A percentile compares a stretch with the other conserved stretches of the same genome.
Conservation (phyloP, 2,888 invertebrate species). For the Meteorus cinctellus region DNA sequence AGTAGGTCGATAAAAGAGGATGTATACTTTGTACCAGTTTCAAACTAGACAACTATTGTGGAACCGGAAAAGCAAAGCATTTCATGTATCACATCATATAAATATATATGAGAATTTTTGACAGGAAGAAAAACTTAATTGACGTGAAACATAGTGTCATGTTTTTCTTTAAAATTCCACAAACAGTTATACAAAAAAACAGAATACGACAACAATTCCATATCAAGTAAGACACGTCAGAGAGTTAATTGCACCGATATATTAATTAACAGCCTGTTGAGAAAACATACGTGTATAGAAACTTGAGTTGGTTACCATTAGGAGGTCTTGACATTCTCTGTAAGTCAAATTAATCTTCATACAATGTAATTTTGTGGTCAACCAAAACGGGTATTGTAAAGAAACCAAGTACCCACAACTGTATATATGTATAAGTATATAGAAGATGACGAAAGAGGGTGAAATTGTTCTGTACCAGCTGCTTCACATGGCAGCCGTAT, state of each 20-base stretch:
- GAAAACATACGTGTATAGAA: not conserved
- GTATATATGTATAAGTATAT: not conserved
- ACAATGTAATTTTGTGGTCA: not conserved
- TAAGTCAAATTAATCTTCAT: conserved; percentile 7
- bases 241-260: not conserved
- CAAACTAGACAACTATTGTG: conserved; percentile 9
- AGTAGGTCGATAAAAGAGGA: conserved; percentile 31
- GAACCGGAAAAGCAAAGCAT: not conserved
- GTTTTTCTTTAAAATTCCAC: not conserved
- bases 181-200: not conserved
- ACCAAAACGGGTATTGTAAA: not conserved
- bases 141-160: not conserved
- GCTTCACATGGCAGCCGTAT: conserved; percentile 36
- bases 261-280: conserved; percentile 10
- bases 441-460: not conserved
- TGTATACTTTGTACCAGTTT: conserved; percentile 16
- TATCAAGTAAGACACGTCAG: not conserved
- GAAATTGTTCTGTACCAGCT: conserved; percentile 32
- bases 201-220: not conserved
- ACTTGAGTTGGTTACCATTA: not conserved
- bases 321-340: not conserved
- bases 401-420: not conserved
- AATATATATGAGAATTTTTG: not conserved
- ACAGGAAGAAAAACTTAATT: not conserved
- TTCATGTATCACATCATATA: not conserved